Evolutionary conservation across 2,113 vertebrate genomes (phyloP).

Genomic region (pig (Sus scrofa)): DNA sequence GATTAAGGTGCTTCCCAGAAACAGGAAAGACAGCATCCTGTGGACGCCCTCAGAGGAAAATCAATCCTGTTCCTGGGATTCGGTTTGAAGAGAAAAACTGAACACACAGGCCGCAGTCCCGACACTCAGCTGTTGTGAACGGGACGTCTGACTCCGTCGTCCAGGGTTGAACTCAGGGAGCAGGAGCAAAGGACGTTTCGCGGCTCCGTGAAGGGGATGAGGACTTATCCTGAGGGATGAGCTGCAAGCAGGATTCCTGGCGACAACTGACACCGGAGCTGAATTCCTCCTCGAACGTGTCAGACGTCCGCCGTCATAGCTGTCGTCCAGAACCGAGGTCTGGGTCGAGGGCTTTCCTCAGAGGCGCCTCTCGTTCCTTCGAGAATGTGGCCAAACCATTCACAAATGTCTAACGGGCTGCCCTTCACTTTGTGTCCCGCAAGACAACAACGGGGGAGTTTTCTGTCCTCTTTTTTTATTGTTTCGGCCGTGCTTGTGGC

Average conservation of each 20-base stretch:
- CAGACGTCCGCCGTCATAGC: too few relatives aligned
- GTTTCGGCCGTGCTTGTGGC: too few relatives aligned
- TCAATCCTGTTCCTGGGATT: constrained; percentile 52
- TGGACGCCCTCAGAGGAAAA: constrained; percentile 42
- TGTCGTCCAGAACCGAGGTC: background rate
- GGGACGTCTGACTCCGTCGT: background rate
- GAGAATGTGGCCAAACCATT: background rate
- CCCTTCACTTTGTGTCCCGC: background rate
- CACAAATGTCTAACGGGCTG: background rate
- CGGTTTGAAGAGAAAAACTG: constrained; percentile 56
- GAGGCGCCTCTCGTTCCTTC: background rate
- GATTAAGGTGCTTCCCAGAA: constrained; percentile 29
- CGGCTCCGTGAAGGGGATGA: too few relatives aligned
- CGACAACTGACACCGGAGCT: too few relatives aligned
- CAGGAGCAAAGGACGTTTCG: too few relatives aligned
- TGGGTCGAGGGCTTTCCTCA: too few relatives aligned
- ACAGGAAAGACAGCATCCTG: background rate
- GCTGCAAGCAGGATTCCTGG: background rate
- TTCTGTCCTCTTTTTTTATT: background rate
- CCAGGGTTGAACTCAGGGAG: too few relatives aligned
- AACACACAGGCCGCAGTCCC: background rate
- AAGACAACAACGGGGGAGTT: background rate
- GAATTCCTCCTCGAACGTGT: background rate
- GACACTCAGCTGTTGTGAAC: background rate
- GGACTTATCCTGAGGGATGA: background rate